Percentiles rank a stretch among this genome's conserved stretches.
Evolutionary conservation across 2,797 vertebrate genomes (phyloP).

Genomic region (Threskiornis aethiopicus): DNA sequence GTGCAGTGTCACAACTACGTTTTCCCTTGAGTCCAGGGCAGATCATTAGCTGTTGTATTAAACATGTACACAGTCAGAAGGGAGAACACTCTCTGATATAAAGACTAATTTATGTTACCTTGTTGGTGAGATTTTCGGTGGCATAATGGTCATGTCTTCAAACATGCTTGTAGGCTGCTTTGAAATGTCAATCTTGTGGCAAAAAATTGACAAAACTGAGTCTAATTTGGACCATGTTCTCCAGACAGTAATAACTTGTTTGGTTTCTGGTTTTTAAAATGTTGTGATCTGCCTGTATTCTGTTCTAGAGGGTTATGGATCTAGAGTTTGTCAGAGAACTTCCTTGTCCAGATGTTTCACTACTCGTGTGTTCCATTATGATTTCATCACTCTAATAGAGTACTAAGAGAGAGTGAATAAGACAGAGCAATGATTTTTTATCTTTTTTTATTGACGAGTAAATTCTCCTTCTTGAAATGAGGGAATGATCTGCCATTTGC

Average conservation of each 20-base stretch:
- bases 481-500: neutral
- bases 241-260: neutral
- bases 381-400: neutral
- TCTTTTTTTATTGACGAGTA: neutral
- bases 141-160: neutral
- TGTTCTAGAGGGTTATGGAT: neutral
- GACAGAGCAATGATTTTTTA: neutral
- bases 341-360: neutral
- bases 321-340: neutral
- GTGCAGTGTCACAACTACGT: neutral
- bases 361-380: fast-evolving
- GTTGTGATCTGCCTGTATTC: neutral
- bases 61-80: neutral
- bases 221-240: neutral
- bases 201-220: neutral
- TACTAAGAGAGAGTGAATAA: neutral
- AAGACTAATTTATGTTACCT: neutral
- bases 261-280: neutral
- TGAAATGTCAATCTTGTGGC: neutral
- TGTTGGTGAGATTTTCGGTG: neutral
- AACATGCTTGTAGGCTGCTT: neutral
- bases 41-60: neutral
- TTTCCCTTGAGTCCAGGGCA: neutral
- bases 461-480: neutral
- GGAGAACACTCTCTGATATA: neutral